phyloP scores from a whole-genome alignment of 2,888 invertebrate species.

The Ornithoptera priamus region DNA sequence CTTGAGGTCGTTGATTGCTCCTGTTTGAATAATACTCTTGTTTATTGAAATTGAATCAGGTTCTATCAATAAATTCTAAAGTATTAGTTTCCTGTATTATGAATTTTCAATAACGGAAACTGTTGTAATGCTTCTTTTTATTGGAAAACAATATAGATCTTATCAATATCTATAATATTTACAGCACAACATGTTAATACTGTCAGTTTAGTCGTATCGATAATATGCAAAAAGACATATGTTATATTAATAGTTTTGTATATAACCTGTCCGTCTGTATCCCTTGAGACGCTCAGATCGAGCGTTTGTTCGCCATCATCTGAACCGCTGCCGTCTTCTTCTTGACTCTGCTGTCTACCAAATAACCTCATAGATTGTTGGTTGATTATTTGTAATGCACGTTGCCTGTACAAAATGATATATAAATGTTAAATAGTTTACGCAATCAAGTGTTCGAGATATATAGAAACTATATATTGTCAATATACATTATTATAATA shows the following conservation, averaged over 20 bases:
- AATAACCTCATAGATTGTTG: slow-evolving; percentile 73
- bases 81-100: neutral
- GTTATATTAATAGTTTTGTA: neutral
- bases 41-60: too few species aligned
- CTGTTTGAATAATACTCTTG: slow-evolving; percentile 39
- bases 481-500: neutral
- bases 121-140: too few species aligned
- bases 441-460: neutral
- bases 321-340: slow-evolving; percentile 73
- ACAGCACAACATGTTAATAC: too few species aligned
- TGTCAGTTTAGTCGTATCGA: neutral
- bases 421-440: neutral
- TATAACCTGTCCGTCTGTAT: slow-evolving; percentile 72
- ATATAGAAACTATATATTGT: neutral
- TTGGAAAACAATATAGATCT: too few species aligned
- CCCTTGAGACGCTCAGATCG: slow-evolving; percentile 74
- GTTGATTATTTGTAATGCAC: slow-evolving; percentile 72
- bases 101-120: too few species aligned
- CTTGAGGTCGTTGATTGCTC: slow-evolving; percentile 77
- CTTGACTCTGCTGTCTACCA: slow-evolving; percentile 61
- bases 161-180: too few species aligned
- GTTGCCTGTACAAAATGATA: slow-evolving; percentile 57
- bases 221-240: neutral
- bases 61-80: too few species aligned
- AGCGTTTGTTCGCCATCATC: slow-evolving; percentile 77